Percentiles rank a stretch among this genome's conserved stretches.
Conservation (phyloP, 2,797 vertebrate genomes). For the Sciaenops ocellatus region DNA sequence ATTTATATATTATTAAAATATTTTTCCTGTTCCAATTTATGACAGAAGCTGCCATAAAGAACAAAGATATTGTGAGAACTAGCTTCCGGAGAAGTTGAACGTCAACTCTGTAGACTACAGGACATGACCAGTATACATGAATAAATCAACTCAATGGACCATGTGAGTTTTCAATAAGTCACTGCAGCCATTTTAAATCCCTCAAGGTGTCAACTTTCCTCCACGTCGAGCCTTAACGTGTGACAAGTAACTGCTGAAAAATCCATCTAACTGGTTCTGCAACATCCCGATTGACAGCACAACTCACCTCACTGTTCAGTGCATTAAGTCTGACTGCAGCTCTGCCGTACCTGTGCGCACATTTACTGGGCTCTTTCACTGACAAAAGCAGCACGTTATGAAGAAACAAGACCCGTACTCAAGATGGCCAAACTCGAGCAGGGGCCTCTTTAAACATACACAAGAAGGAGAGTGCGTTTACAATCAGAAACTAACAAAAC, state of each 20-base stretch:
- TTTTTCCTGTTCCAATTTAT: conserved; percentile 30
- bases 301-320: conserved; percentile 62
- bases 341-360: conserved; percentile 48
- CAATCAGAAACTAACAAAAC: conserved; percentile 56
- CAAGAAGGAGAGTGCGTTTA: conserved; percentile 49
- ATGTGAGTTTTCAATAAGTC: conserved; percentile 77
- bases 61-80: conserved; percentile 46
- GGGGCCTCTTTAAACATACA: conserved; percentile 67
- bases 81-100: conserved; percentile 60
- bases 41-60: conserved; percentile 36
- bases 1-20: conserved; percentile 27
- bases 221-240: conserved; percentile 54
- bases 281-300: conserved; percentile 67
- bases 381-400: conserved; percentile 52
- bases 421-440: conserved; percentile 62
- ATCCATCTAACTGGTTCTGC: conserved; percentile 71
- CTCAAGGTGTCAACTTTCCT: conserved; percentile 75
- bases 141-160: conserved; percentile 78
- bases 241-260: conserved; percentile 74
- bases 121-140: conserved; percentile 65
- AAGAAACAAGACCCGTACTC: conserved; percentile 56
- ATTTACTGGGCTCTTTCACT: conserved; percentile 57
- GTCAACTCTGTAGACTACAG: conserved; percentile 60
- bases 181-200: conserved; percentile 77
- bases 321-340: conserved; percentile 66